Base-by-base conservation (phyloP, 2,113 vertebrate genomes). In the Crotophaga sulcirostris region DNA sequence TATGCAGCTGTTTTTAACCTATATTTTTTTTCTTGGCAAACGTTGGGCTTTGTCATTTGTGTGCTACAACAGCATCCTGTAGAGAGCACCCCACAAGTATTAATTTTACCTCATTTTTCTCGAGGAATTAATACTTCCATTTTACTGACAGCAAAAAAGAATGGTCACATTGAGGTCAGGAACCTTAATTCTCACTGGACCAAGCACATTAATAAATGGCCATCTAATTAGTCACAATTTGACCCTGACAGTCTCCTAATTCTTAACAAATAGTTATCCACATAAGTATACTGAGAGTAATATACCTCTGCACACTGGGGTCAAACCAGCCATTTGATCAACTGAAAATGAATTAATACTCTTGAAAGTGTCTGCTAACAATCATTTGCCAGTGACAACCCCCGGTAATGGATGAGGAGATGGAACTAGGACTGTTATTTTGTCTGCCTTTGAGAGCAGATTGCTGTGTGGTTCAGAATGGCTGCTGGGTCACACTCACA, bases 371-470 rank as follows among this genome's bases (percentile, higher is more conserved):
- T 5, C 19, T 1, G 0, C 14, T 49, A 56, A 77, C 19, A 29
- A 31, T 20, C 9, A 38, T 51, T 44, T 66, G 40, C 40, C 33
- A 11, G 42, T 20, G 52, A 29, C 23, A 52, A 11, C 8, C 17
- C 13, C 0, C 0, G 15, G 26, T 40, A 58, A 59, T 0, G 38
- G 38, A 36, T 33, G 19, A 0, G 2, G 11, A 44, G 19, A 3
- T 60, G 26, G 45, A 59, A 70, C 11, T 11, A 13, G 38, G 60
- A 33, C 8, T 18, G 6, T n/a, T 36, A n/a, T 13, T 59, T 77
- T 16, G 5, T 11, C 26, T 66, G 58, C 16, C 19, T 82, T 59
- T 16, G 18, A 31, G 34, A 55, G 34, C 64, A 51, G 33, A 20
- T 11, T 1, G 1, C n/a, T 17, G 13, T 15, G 28, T 16, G 9